These are phyloP conservation scores for Creontiades dilutus DNA, from an alignment of 2,888 invertebrate species.

Conservation along the genomic window DNA sequence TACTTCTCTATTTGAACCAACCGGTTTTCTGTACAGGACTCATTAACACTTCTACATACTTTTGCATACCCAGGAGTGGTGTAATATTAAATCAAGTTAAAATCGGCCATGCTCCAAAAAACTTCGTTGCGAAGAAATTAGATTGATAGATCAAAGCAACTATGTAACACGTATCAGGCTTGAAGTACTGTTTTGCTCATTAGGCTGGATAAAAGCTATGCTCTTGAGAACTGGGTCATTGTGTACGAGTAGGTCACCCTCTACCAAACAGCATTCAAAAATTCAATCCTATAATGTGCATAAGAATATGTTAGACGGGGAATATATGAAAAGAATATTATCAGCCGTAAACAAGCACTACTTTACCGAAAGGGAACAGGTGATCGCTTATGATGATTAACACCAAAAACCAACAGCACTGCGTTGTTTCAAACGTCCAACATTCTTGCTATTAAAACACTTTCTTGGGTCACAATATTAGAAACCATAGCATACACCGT, in stretches of 20 bases:
- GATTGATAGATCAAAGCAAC: background rate
- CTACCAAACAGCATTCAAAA: slow-evolving; percentile 41
- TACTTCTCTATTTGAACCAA: background rate
- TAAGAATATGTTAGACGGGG: background rate
- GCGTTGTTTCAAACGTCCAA: background rate
- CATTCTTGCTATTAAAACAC: background rate
- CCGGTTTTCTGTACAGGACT: background rate
- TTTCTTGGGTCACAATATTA: background rate
- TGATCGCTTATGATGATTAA: slow-evolving; percentile 1
- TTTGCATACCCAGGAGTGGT: background rate
- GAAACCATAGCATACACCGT: background rate
- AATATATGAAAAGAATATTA: background rate
- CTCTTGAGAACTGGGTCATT: background rate
- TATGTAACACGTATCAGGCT: slow-evolving; percentile 11
- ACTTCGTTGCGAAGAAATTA: slow-evolving; percentile 2
- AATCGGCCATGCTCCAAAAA: background rate
- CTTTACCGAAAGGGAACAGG: slow-evolving; percentile 1
- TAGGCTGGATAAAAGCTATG: background rate
- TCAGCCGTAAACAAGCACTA: slow-evolving; percentile 36
- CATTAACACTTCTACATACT: background rate
- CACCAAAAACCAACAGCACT: slow-evolving; percentile 28
- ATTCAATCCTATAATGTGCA: slow-evolving; percentile 30
- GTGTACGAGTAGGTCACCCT: background rate
- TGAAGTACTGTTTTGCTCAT: background rate
- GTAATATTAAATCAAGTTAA: background rate